A percentile compares a stretch with the other conserved stretches of the same genome.
These are phyloP conservation scores for Emydocephalus ijimae DNA, from an alignment of 2,113 vertebrate species.

Conservation along the genomic window DNA sequence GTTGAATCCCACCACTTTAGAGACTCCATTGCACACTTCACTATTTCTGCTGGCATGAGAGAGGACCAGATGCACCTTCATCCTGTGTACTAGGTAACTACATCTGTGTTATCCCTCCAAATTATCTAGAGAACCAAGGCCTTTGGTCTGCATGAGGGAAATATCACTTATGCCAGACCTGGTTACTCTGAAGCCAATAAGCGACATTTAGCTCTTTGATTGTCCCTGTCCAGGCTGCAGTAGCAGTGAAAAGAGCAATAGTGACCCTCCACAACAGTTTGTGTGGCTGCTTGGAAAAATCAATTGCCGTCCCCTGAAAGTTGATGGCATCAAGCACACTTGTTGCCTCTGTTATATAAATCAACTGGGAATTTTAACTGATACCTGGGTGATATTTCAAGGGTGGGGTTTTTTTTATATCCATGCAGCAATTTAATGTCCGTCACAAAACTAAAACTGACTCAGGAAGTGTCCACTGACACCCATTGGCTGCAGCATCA, in stretches of 20 bases:
- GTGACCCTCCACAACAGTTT: not conserved
- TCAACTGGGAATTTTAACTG: not conserved
- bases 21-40: not conserved
- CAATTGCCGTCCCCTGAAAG: not conserved
- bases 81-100: not conserved
- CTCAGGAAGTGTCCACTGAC: not conserved
- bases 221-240: not conserved
- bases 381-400: not conserved
- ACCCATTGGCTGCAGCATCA: not conserved
- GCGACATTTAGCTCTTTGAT: not conserved
- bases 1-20: no score
- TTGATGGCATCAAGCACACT: not conserved
- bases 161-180: not conserved
- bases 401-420: not conserved
- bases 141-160: not conserved
- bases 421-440: not conserved
- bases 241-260: not conserved
- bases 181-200: not conserved
- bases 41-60: not conserved
- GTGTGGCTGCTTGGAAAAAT: not conserved
- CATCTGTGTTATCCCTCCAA: not conserved
- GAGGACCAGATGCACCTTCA: not conserved
- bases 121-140: not conserved
- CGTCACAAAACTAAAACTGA: not conserved
- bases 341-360: not conserved